Base-by-base conservation (phyloP, 2,797 vertebrate species). In the Acrocephalus scirpaceus region DNA sequence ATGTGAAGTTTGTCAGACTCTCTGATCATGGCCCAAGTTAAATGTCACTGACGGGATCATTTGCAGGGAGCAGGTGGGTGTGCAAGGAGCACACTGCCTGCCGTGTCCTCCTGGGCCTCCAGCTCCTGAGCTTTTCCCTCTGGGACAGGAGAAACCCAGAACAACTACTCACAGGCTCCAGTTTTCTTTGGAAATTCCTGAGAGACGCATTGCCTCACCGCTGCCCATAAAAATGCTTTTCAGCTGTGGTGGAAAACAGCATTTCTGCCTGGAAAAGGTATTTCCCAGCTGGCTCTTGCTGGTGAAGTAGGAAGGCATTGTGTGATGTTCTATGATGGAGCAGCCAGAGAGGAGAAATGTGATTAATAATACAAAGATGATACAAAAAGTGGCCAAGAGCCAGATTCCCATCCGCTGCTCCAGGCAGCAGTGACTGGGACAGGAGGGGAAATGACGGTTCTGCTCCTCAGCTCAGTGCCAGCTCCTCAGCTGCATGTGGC, bases 231-330 rank as follows among this genome's bases (percentile, higher is more conserved):
- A 96, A 92, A 54, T 25, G 88, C 87, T 86, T 92, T 74, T 92
- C 88, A 86, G 57, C 73, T 88, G 82, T 5, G 53, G 73, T 70
- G 71, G 83, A 86, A 93, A 91, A 21, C 13, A 38, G 72, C 7
- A 0, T 70, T 93, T 96, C 86, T 83, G 81, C 79, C 70, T 92
- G 92, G 89, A 95, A 92, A 92, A 91, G 87, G 79, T 90, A 51
- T 89, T 96, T 95, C 90, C 93, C 84, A 72, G 75, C 57, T 20
- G 56, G 83, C 88, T 79, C 58, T 1, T 15, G 72, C 82, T 27
- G 78, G 72, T 91, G 80, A 56, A 73, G 64, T 0, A 42, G 76
- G 92, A 80, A 92, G 80, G 78, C 30, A 45, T 44, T 80, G 72
- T 70, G 57, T 25, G 65, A 53, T 32, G 62, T 60, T 84, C 78